Base-by-base conservation (phyloP, 2,888 invertebrate genomes). In the Cyclophora albipunctata region DNA sequence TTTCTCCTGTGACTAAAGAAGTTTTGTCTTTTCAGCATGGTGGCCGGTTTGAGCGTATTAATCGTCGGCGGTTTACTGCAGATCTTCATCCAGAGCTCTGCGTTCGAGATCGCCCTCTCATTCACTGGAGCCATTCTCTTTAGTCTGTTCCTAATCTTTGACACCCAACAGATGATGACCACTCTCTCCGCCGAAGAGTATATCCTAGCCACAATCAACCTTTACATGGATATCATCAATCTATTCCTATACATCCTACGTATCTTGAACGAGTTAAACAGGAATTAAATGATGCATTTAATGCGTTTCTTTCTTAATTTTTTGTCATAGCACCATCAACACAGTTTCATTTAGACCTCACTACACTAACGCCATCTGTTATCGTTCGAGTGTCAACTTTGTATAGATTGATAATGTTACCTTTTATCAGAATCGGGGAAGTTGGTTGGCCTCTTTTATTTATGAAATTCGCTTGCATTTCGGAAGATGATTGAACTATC, bases 171-270 rank as follows among this genome's bases (percentile, higher is more conserved):
- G 84, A 91, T 96, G 83, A 95, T 96, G 95, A 91, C 92, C 59
- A 91, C 90, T 3, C 83, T 95, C 48, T 95, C 95, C 0, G 93
- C 96, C 0, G 96, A 97, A 75, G 96, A 97, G 71, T 97, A 97
- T 79, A 95, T 97, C 63, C 81, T 95, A 47, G 96, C 95, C 2
- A 94, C 96, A 0, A 94, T 96, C 72, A 95, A 94, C 75, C 86
- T 97, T 44, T 97, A 97, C 76, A 89, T 96, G 86, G 96, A 97
- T 69, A 95, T 97, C 53, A 90, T 97, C 59, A 96, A 96, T 79
- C 84, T 96, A 58, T 97, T 97, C 85, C 69, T 96, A 20, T 92
- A 95, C 74, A 93, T 96, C 62, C 89, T 97, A 51, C 91, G 94
- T 53, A 92, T 94, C 62, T 85, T 96, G 48, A 92, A 92, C 57